Base-by-base conservation (phyloP, 1,140 invertebrate species). In the Sarcophaga bullata region DNA sequence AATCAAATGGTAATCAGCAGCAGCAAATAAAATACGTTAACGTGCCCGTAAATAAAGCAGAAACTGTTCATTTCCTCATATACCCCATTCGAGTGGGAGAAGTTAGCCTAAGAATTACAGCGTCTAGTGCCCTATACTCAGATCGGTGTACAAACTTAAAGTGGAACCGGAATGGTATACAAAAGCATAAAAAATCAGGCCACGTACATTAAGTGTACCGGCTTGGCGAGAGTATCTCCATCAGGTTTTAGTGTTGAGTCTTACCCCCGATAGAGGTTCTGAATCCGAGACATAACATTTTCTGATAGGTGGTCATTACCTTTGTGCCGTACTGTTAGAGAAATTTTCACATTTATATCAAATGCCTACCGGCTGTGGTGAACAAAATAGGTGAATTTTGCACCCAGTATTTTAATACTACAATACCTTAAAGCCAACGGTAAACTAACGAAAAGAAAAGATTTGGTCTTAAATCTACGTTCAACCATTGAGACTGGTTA, bases 341-440 rank as follows among this genome's bases (percentile, higher is more conserved):
- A 95, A 96, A 89, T 88, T 96, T 15, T 93, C 94, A 10, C 93
- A 93, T 83, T 90, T 98, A 6, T 93, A 98, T 10, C 92, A 92
- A 85, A 93, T 98, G 92, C 97, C 97, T 3, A 95, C 94, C 80
- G 97, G 96, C 2, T 98, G 97, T 90, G 97, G 97, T n/a, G 97
- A 98, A 91, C 97, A 98, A 90, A 98, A 98, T 86, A 97, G 95
- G 90, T 98, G 0, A 96, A 97, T 85, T 96, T 98, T 87, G 95
- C 98, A n/a, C 96, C 97, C 1, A 97, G 97, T 87, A 95, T 98
- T 85, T 95, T 97, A 58, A 92, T 97, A 72, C 89, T 96, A 11
- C 93, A 97, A 84, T 98, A 98, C 88, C 84, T 92, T n/a, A 86
- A 86, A 86, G 91, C 96, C n/a, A 93, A 93, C 86, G 93, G 96